Percentiles rank a stretch among this genome's conserved stretches.
Evolutionary conservation across 2,113 vertebrate species (phyloP).

Genomic region (Podarcis muralis): DNA sequence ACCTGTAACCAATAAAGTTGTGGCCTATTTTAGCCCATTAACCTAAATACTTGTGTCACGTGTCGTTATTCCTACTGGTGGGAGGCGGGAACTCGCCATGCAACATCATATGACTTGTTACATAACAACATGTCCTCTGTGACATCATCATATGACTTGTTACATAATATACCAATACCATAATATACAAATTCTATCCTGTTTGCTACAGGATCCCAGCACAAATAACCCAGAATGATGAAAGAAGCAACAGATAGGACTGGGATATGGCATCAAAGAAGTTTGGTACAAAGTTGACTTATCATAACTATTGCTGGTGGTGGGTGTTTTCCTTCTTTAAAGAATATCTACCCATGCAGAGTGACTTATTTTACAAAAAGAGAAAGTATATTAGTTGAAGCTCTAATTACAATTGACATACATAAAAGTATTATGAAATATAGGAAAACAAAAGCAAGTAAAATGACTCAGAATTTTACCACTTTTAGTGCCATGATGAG

Average conservation of each 20-base stretch:
- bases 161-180: neutral
- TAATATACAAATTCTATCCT: neutral
- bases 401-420: neutral
- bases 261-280: neutral
- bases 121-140: too few relatives aligned
- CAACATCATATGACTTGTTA: neutral
- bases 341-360: neutral
- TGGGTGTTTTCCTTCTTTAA: neutral
- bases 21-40: too few relatives aligned
- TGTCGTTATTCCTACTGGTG: too few relatives aligned
- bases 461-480: constrained; percentile 60
- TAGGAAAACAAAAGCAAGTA: constrained; percentile 50
- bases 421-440: neutral
- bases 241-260: neutral
- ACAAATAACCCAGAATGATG: neutral
- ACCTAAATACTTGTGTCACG: too few relatives aligned
- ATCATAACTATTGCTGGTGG: neutral
- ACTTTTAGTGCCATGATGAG: constrained; percentile 34
- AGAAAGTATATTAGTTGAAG: neutral
- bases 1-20: too few relatives aligned
- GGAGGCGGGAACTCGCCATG: too few relatives aligned
- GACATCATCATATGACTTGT: neutral
- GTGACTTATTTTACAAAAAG: neutral
- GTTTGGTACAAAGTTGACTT: too few relatives aligned
- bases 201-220: neutral